Percentiles rank a stretch among this genome's conserved stretches.
Evolutionary conservation across 30 jellyfish, hydroid and myxozoan genomes (phyloP).

Genomic region (Aurelia coerulea): DNA sequence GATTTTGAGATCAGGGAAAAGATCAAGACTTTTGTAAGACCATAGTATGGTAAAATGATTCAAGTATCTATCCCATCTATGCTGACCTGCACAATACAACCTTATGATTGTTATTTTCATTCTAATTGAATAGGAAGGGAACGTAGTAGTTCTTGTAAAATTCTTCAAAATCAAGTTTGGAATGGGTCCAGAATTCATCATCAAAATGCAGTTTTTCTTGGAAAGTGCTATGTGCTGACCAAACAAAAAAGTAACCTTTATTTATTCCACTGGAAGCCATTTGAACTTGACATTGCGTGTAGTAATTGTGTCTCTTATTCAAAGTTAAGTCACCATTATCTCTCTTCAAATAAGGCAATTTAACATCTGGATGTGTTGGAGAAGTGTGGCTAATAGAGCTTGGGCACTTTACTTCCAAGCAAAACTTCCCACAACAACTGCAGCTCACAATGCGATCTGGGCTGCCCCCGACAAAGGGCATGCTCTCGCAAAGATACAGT

Average conservation of each 20-base stretch:
- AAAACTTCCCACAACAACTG: slow-evolving; percentile 41
- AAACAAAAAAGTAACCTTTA: slow-evolving; percentile 41
- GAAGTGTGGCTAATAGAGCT: slow-evolving; percentile 18
- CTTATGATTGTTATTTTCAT: no score
- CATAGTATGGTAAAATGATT: no score
- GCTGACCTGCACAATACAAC: no score
- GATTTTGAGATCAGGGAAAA: no score
- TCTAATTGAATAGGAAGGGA: slow-evolving; percentile 5
- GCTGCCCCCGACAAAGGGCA: slow-evolving; percentile 57
- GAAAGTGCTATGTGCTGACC: slow-evolving; percentile 41
- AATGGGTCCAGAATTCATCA: slow-evolving; percentile 12
- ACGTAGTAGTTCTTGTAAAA: slow-evolving; percentile 6
- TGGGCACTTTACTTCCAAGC: neutral
- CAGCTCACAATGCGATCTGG: slow-evolving; percentile 39
- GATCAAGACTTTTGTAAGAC: no score
- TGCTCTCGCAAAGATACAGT: slow-evolving; percentile 22
- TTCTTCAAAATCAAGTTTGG: slow-evolving; percentile 1
- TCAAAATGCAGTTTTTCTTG: slow-evolving; percentile 13
- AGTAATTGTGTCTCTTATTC: slow-evolving; percentile 24
- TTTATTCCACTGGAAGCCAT: slow-evolving; percentile 49
- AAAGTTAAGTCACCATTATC: neutral
- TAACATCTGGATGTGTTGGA: slow-evolving; percentile 20
- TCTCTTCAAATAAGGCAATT: slow-evolving; percentile 22
- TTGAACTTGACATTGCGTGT: slow-evolving; percentile 49
- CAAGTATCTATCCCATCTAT: no score